These are phyloP conservation scores for Rhombomys opimus DNA, from an alignment of 2,113 vertebrate species.

Conservation along the genomic window DNA sequence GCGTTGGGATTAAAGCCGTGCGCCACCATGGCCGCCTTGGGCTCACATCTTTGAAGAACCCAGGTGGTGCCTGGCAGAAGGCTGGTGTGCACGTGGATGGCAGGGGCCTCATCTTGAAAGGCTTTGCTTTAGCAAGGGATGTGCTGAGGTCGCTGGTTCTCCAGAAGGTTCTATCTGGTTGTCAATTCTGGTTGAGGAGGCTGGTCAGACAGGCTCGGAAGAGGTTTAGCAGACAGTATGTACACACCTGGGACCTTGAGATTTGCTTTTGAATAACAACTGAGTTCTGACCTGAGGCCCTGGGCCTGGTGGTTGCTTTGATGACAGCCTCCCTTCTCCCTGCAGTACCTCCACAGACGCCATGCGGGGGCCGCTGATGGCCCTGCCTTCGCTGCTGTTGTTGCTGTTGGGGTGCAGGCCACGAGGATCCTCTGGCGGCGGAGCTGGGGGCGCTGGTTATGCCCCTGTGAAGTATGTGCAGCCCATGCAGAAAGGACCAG, in stretches of 20 bases:
- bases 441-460: conserved; percentile 91
- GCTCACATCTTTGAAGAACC: not conserved
- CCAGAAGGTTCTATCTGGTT: not conserved
- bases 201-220: not conserved
- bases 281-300: not conserved
- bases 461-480: conserved; percentile 97
- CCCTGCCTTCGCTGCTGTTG: conserved; percentile 82
- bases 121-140: not conserved
- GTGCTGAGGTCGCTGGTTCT: not conserved
- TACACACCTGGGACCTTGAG: not conserved
- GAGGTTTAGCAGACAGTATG: not conserved
- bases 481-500: conserved; percentile 98
- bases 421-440: conserved; percentile 80
- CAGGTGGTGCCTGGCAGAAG: not conserved
- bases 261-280: not conserved
- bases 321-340: conserved; percentile 20
- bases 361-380: conserved; percentile 74
- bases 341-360: conserved; percentile 52
- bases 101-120: not conserved
- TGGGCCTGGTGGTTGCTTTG: not conserved
- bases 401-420: conserved; percentile 84
- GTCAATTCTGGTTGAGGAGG: not conserved
- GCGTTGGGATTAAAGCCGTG: too few relatives aligned
- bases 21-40: too few relatives aligned
- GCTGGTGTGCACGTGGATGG: not conserved